A percentile compares a stretch with the other conserved stretches of the same genome.
phyloP scores from a whole-genome alignment of 2,797 vertebrate species.

The Eulemur rubriventer region DNA sequence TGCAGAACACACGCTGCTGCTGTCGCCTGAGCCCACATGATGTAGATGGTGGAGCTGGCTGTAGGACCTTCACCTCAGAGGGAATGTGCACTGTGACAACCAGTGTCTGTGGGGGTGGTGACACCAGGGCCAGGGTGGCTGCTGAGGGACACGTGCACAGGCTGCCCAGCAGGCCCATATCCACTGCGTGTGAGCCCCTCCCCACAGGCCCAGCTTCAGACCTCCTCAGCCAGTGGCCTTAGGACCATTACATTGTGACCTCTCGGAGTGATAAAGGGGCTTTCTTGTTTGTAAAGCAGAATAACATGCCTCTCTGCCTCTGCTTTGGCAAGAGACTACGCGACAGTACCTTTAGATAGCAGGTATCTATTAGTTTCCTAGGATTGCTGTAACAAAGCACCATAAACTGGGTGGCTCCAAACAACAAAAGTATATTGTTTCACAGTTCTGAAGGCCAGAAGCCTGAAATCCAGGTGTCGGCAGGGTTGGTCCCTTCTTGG shows the following conservation, averaged over 20 bases:
- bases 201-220: accelerated
- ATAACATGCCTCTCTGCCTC: background rate
- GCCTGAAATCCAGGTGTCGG: background rate
- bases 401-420: background rate
- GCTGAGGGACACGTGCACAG: background rate
- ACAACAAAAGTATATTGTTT: background rate
- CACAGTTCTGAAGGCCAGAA: background rate
- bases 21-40: background rate
- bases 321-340: background rate
- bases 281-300: background rate
- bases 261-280: background rate
- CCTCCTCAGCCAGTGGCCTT: background rate
- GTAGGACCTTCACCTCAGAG: background rate
- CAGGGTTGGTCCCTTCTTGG: background rate
- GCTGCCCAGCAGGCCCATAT: background rate
- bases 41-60: background rate
- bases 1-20: background rate
- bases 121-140: background rate
- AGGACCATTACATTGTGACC: background rate
- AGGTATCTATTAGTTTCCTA: too few relatives aligned
- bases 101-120: background rate
- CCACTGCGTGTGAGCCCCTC: background rate
- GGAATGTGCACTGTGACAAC: too few relatives aligned
- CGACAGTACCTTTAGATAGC: background rate
- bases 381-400: background rate